Evolutionary conservation across 1,140 invertebrate species (phyloP), one percentile per base, ranked within the genome.

Genomic region (Drosophila chauvacae): DNA sequence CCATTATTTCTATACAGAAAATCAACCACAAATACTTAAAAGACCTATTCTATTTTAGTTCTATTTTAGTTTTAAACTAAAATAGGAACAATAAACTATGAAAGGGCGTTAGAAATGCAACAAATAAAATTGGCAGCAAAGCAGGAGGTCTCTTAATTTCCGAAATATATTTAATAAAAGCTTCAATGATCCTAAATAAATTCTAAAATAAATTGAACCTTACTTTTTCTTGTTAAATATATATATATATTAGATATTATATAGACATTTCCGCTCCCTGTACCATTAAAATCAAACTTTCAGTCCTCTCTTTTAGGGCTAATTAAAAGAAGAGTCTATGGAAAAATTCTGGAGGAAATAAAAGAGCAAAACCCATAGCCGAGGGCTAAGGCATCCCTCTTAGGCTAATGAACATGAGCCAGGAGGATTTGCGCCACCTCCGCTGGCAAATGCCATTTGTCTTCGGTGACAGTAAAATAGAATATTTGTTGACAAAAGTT

Each of bases 401-500:
- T 42, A 28, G 53, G 20, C 69, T 72, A 72, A 72, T 72, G 69
- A 72, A 72, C 10, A 47, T 23, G 37, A 30, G 42, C 51, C 6
- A 5, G 33, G 18, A 13, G 14, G 33, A 26, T n/a, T 47, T 18
- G 3, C 35, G 0, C 44, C 51, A 51, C 37, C 53, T 30, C 37
- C 42, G 23, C 18, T 11, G 37, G 4, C 64, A 37, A 51, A 60
- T 50, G 55, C 53, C 70, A 73, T 73, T 73, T 72, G 70, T 72
- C 70, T 73, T 60, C 11, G 66, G 45, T 9, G 55, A 42, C 70
- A 60, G 70, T 60, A 60, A 73, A 73, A 73, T 72, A 37, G 68
- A 60, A 72, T 72, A 73, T 77, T 74, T 88, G 85, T 71, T 70
- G 58, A 58, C 51, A 77, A 87, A 87, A 87, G 60, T 87, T 87